These are phyloP conservation scores for Clitarchus hookeri DNA, from an alignment of 2,888 invertebrate genomes.

Conservation along the genomic window DNA sequence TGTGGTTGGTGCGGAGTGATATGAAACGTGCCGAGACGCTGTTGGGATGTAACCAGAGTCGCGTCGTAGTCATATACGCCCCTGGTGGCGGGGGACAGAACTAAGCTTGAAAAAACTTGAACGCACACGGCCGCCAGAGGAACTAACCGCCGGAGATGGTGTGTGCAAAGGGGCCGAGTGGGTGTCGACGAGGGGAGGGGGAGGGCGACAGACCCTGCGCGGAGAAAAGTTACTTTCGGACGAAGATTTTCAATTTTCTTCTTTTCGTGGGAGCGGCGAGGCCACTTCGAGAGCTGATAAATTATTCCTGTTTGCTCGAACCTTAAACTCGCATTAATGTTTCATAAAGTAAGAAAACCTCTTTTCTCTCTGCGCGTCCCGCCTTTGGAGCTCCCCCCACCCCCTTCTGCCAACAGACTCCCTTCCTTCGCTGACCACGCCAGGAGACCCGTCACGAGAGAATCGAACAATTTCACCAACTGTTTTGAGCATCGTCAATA, in stretches of 20 bases:
- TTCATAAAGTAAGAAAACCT: constrained; percentile 5
- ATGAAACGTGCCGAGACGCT: too few species aligned
- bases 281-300: constrained; percentile 10
- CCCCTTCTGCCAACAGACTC: neutral
- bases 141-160: too few species aligned
- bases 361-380: neutral
- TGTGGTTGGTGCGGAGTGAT: too few species aligned
- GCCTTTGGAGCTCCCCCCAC: neutral
- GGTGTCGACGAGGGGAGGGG: neutral
- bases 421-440: neutral
- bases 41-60: too few species aligned
- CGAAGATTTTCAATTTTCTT: constrained; percentile 1
- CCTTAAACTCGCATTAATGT: constrained; percentile 14
- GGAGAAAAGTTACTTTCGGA: neutral
- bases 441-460: too few species aligned
- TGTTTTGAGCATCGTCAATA: too few species aligned
- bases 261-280: neutral
- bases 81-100: too few species aligned
- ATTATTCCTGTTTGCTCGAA: constrained; percentile 3
- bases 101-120: too few species aligned
- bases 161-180: neutral
- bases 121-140: too few species aligned
- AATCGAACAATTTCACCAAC: too few species aligned
- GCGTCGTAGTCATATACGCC: too few species aligned
- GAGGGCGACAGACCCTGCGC: neutral